phyloP scores from a whole-genome alignment of 2,113 vertebrate genomes.

The Elanus axillaris region DNA sequence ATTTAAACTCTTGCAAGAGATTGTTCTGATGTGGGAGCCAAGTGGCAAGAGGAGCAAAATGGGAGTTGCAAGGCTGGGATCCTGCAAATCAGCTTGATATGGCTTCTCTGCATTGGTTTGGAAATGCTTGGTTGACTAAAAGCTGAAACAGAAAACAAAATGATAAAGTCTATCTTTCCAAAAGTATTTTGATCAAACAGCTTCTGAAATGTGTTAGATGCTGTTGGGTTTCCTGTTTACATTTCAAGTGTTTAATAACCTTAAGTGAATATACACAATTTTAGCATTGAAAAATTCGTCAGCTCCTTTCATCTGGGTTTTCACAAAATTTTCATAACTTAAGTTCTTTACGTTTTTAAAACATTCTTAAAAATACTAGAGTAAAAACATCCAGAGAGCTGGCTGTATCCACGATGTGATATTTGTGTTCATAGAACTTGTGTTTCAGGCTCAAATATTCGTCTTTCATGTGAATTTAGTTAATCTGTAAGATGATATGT shows the following conservation, averaged over 20 bases:
- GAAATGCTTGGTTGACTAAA: background rate
- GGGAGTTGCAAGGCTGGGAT: background rate
- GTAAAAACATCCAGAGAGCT: background rate
- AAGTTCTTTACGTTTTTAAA: background rate
- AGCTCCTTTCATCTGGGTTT: background rate
- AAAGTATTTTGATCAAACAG: background rate
- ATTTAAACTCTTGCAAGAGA: background rate
- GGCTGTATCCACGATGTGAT: background rate
- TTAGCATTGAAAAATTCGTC: background rate
- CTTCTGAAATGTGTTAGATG: background rate
- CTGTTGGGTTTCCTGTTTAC: conserved; percentile 33
- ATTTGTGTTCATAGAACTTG: background rate
- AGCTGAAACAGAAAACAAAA: background rate
- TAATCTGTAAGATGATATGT: background rate
- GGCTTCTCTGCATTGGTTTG: background rate
- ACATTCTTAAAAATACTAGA: background rate
- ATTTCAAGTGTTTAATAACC: conserved; percentile 10
- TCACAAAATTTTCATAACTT: background rate
- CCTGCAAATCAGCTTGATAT: background rate
- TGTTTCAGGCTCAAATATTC: background rate
- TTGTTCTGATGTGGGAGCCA: background rate
- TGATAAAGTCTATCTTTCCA: background rate
- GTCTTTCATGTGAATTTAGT: background rate
- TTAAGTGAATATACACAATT: background rate
- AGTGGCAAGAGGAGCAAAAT: conserved; percentile 1